These are phyloP conservation scores for Andrena trimmerana DNA, from an alignment of 2,888 invertebrate genomes.

Conservation along the genomic window DNA sequence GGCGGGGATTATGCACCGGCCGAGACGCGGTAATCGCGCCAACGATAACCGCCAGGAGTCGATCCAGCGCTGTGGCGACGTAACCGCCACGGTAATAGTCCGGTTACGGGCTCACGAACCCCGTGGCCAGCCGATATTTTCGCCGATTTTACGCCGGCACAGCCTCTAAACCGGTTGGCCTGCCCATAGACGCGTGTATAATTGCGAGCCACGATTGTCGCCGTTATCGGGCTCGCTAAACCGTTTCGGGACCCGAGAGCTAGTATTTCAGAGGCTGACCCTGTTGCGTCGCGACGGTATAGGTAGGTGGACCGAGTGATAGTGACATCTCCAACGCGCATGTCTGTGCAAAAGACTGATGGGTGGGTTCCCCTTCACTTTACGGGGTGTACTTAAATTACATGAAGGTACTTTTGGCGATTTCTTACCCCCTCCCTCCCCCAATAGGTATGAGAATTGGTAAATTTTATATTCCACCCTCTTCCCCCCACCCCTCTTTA, in stretches of 20 bases:
- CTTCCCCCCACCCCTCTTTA: too few relatives aligned
- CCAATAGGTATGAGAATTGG: too few relatives aligned
- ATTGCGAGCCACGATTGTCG: slow-evolving; percentile 59
- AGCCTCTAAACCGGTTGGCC: slow-evolving; percentile 38
- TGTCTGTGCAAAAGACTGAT: too few relatives aligned
- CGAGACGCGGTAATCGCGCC: slow-evolving; percentile 17
- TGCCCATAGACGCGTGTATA: slow-evolving; percentile 29
- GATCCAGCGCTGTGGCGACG: slow-evolving; percentile 28
- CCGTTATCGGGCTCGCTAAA: slow-evolving; percentile 55
- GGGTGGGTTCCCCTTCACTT: too few relatives aligned
- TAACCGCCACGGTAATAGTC: slow-evolving; percentile 47
- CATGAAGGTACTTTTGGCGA: too few relatives aligned
- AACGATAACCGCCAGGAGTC: slow-evolving; percentile 14
- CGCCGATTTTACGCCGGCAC: slow-evolving; percentile 37
- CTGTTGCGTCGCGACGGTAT: not conserved
- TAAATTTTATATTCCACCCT: too few relatives aligned
- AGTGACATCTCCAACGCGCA: too few relatives aligned
- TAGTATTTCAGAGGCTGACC: slow-evolving; percentile 41
- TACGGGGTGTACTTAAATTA: too few relatives aligned
- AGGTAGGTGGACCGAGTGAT: too few relatives aligned
- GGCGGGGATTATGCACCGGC: not conserved
- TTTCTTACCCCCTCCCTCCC: too few relatives aligned
- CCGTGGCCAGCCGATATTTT: slow-evolving; percentile 48
- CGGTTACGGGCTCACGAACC: slow-evolving; percentile 51
- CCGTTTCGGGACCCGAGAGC: slow-evolving; percentile 32